Conservation (phyloP, 2,888 invertebrate genomes). For the Therioaphis trifolii region DNA sequence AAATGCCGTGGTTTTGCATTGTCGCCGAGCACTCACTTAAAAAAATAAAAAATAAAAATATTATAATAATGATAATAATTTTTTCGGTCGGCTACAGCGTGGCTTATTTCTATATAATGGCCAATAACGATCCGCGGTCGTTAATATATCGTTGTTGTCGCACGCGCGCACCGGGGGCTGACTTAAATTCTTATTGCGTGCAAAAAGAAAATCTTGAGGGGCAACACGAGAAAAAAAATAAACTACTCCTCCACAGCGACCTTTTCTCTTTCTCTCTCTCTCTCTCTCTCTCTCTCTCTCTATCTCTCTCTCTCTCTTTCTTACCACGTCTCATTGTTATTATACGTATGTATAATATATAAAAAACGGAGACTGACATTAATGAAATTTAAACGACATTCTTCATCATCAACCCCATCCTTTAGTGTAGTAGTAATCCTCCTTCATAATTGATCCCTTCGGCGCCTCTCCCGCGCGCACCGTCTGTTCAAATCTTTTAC, state of each 20-base stretch:
- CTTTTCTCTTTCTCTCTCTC: background rate
- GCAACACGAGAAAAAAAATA: background rate
- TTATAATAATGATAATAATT: background rate
- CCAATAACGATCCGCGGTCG: conserved; percentile 50
- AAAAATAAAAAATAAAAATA: background rate
- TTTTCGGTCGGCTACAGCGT: conserved; percentile 8
- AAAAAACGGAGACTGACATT: conserved; percentile 57
- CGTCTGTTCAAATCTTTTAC: conserved; percentile 60
- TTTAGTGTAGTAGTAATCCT: conserved; percentile 56
- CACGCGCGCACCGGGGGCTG: background rate
- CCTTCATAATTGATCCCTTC: conserved; percentile 62
- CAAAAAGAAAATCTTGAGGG: conserved; percentile 17
- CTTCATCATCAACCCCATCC: conserved; percentile 62
- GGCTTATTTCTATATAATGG: conserved; percentile 46
- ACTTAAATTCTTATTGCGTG: conserved; percentile 43
- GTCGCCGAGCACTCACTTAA: background rate
- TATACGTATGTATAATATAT: conserved; percentile 6
- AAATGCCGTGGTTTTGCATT: background rate
- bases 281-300: background rate
- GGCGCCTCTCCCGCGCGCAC: conserved; percentile 13
- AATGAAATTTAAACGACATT: conserved; percentile 63
- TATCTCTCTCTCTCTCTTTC: background rate
- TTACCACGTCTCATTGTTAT: conserved; percentile 6
- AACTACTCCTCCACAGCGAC: background rate
- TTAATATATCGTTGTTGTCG: conserved; percentile 42